These are phyloP conservation scores for Malurus leucopterus DNA, from an alignment of 2,797 vertebrate genomes.

Conservation along the genomic window DNA sequence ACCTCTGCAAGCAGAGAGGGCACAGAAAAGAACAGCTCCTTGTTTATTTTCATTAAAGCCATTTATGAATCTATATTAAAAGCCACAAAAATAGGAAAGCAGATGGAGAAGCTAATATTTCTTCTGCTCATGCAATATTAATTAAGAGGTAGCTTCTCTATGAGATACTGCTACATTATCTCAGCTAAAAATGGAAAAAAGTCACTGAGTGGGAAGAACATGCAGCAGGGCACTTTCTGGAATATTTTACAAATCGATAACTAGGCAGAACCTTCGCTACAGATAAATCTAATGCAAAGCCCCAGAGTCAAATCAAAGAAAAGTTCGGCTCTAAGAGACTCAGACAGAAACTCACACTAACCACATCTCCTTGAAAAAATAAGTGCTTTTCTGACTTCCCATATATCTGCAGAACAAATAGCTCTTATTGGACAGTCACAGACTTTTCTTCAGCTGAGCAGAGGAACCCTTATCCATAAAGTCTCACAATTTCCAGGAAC, in stretches of 20 bases:
- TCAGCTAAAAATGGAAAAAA: conserved; percentile 61
- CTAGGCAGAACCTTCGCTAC: background rate
- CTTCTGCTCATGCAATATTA: conserved; percentile 69
- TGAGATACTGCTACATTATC: conserved; percentile 52
- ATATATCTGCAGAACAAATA: background rate
- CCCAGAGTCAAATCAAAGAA: background rate
- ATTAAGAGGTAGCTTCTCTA: conserved; percentile 49
- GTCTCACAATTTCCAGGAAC: background rate
- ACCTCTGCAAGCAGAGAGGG: background rate
- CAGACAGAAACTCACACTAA: background rate
- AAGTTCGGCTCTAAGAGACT: background rate
- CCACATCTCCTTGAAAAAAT: background rate
- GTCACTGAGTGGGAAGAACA: conserved; percentile 32
- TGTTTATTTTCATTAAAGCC: conserved; percentile 11
- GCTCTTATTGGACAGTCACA: background rate
- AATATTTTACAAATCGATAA: conserved; percentile 11
- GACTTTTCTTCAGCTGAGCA: background rate
- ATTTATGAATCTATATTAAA: conserved; percentile 45
- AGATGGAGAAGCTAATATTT: conserved; percentile 58
- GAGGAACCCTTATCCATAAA: background rate
- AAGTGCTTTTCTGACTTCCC: background rate
- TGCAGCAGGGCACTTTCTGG: conserved; percentile 23
- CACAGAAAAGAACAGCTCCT: background rate
- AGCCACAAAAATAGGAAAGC: conserved; percentile 61
- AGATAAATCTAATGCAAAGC: background rate